Conservation (phyloP, 2,113 vertebrate species). For the Thomomys bottae region DNA sequence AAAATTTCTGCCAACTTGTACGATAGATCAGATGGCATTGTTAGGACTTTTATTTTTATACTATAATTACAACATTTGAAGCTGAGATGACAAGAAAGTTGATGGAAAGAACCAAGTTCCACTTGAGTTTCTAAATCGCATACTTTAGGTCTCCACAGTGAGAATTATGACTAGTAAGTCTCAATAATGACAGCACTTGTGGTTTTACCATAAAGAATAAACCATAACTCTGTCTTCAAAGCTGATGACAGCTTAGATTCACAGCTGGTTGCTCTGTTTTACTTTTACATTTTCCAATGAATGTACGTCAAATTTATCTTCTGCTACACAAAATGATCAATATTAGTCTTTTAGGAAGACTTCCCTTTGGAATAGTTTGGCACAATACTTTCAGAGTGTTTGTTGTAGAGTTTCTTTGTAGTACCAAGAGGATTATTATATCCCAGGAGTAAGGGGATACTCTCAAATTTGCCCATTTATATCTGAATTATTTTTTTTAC, state of each 20-base stretch:
- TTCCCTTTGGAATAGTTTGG: neutral
- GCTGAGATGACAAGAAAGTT: constrained; percentile 4
- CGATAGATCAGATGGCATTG: neutral
- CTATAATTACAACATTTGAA: constrained; percentile 23
- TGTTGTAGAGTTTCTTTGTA: neutral
- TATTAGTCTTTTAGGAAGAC: no score
- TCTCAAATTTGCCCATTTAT: neutral
- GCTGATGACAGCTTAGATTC: neutral
- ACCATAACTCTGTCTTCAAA: neutral
- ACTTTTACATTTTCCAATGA: constrained; percentile 5
- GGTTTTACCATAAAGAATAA: constrained; percentile 18
- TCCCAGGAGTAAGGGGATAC: neutral
- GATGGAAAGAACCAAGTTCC: constrained; percentile 1
- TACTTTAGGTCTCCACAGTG: neutral
- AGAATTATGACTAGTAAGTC: neutral
- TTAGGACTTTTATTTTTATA: neutral
- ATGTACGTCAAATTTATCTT: neutral
- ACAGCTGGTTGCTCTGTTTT: neutral
- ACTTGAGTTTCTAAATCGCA: constrained; percentile 14
- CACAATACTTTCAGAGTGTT: neutral
- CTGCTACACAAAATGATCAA: neutral
- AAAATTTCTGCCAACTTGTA: neutral
- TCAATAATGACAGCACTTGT: neutral
- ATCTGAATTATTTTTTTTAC: neutral
- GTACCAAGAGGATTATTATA: neutral